Conservation (phyloP, 2,888 invertebrate genomes). For the Aphidoletes aphidimyza region DNA sequence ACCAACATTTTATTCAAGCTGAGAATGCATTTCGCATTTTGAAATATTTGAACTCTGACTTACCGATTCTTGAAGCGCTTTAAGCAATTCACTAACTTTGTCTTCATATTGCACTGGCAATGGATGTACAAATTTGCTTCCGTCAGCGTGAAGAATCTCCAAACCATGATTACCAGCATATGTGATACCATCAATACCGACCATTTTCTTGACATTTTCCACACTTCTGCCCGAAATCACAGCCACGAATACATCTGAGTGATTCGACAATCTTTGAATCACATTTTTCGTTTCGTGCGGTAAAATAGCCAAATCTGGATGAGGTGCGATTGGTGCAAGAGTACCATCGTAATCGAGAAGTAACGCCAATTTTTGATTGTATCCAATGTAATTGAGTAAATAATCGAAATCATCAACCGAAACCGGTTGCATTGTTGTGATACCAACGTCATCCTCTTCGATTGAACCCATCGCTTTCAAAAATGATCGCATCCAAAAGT, state of each 20-base stretch:
- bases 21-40: constrained; percentile 4
- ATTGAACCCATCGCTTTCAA: constrained; percentile 87
- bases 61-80: constrained; percentile 83
- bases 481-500: constrained; percentile 89
- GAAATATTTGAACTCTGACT: constrained; percentile 56
- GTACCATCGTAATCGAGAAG: constrained; percentile 90
- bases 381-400: constrained; percentile 86
- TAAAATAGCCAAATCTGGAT: constrained; percentile 87
- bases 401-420: constrained; percentile 91
- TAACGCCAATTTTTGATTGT: constrained; percentile 84
- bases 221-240: constrained; percentile 88
- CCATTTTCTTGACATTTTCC: constrained; percentile 89
- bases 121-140: constrained; percentile 89
- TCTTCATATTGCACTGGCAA: constrained; percentile 87
- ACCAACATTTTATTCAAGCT: no score
- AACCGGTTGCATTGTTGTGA: constrained; percentile 89
- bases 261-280: constrained; percentile 82
- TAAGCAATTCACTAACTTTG: constrained; percentile 80
- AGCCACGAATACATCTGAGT: constrained; percentile 87
- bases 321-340: constrained; percentile 87
- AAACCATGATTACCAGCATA: constrained; percentile 91
- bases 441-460: constrained; percentile 84
- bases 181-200: constrained; percentile 89
- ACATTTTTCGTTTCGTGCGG: constrained; percentile 87
- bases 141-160: constrained; percentile 89